phyloP scores from a whole-genome alignment of 2,888 invertebrate species.

The Tortricodes alternella region DNA sequence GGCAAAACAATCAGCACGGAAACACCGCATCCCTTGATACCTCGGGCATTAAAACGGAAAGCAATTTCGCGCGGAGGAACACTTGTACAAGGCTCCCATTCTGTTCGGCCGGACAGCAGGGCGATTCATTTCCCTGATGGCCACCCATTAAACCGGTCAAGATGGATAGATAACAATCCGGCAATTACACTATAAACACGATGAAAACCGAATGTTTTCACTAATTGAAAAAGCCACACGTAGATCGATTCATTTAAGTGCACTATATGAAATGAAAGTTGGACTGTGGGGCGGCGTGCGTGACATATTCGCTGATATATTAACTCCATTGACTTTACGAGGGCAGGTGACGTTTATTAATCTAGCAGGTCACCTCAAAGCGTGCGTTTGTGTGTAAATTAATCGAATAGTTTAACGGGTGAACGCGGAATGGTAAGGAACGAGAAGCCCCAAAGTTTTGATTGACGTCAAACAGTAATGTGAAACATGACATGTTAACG shows the following conservation, averaged over 20 bases:
- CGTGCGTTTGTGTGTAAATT: conserved; percentile 56
- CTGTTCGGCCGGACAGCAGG: conserved; percentile 56
- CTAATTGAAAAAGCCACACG: conserved; percentile 78
- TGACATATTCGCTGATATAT: conserved; percentile 65
- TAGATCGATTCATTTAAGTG: conserved; percentile 71
- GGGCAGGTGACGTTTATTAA: conserved; percentile 72
- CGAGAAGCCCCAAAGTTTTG: conserved; percentile 28
- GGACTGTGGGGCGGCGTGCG: conserved; percentile 60
- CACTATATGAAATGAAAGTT: conserved; percentile 80
- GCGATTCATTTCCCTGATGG: conserved; percentile 79
- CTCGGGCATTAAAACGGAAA: conserved; percentile 65
- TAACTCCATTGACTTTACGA: conserved; percentile 76
- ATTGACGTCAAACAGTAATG: conserved; percentile 30
- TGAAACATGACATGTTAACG: conserved; percentile 18
- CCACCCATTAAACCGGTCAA: conserved; percentile 76
- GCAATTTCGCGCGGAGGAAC: conserved; percentile 67
- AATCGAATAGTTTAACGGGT: conserved; percentile 52
- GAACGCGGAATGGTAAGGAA: conserved; percentile 49
- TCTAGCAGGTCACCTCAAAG: conserved; percentile 61
- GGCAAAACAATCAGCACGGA: conserved; percentile 51
- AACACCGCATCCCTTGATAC: conserved; percentile 57
- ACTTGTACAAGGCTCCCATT: conserved; percentile 63
- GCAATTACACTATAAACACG: conserved; percentile 79
- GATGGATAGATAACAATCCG: conserved; percentile 79
- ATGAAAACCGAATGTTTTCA: conserved; percentile 78